Percentiles rank a stretch among this genome's conserved stretches.
These are phyloP conservation scores for Papilio machaon DNA, from an alignment of 1,140 invertebrate genomes.

Conservation along the genomic window DNA sequence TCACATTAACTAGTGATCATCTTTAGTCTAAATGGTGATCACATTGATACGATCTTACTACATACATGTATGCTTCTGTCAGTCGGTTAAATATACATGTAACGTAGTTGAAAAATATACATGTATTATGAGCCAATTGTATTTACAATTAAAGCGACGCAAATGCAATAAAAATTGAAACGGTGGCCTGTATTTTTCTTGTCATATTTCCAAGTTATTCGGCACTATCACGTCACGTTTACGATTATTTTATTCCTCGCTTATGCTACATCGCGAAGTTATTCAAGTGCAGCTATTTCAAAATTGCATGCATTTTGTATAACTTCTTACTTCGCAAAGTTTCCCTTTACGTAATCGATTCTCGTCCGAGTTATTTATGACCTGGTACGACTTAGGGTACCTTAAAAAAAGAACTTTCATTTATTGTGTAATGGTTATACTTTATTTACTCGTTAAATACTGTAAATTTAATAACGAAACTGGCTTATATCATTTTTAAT, in stretches of 20 bases:
- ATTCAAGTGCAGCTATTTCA: conserved; percentile 1
- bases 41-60: too few species aligned
- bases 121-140: too few species aligned
- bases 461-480: not conserved
- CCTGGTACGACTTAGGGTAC: not conserved
- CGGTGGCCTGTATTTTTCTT: not conserved
- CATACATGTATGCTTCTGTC: too few species aligned
- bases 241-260: not conserved
- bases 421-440: not conserved
- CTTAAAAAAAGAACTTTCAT: not conserved
- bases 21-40: too few species aligned
- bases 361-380: not conserved
- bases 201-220: not conserved
- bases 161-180: not conserved
- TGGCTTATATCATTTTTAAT: not conserved
- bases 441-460: not conserved
- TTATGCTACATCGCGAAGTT: not conserved
- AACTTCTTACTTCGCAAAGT: not conserved
- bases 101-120: too few species aligned
- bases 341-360: not conserved
- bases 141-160: not conserved
- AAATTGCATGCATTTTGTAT: conserved; percentile 2
- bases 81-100: too few species aligned
- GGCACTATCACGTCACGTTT: not conserved
- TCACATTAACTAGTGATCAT: too few species aligned